Evolutionary conservation across 2,888 invertebrate genomes (phyloP).

Genomic region (Serrognathus titanus): DNA sequence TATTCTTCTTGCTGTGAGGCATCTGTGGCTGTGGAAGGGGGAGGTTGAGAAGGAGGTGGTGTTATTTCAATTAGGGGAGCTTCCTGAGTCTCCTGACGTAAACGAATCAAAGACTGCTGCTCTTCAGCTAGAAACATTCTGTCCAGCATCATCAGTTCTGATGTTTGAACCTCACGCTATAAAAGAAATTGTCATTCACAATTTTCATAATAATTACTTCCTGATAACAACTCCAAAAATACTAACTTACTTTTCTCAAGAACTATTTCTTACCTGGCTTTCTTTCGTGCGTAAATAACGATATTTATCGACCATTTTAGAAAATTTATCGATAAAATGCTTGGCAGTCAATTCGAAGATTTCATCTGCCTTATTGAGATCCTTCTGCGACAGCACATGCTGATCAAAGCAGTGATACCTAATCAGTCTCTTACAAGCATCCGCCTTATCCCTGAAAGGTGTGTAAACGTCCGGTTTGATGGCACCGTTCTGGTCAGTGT

Average conservation of each 20-base stretch:
- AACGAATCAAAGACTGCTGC: conserved; percentile 59
- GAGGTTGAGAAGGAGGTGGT: conserved; percentile 11
- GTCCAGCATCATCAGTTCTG: conserved; percentile 75
- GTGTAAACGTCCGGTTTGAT: conserved; percentile 69
- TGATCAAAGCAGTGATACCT: conserved; percentile 75
- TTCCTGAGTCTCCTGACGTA: conserved; percentile 53
- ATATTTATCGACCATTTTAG: conserved; percentile 70
- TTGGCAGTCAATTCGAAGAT: conserved; percentile 66
- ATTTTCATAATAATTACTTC: neutral
- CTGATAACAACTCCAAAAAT: too few relatives aligned
- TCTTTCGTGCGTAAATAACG: conserved; percentile 70
- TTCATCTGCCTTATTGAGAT: conserved; percentile 65
- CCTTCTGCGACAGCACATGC: conserved; percentile 59
- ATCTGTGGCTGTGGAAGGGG: conserved; percentile 11
- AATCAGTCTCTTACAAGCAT: conserved; percentile 72
- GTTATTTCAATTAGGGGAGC: conserved; percentile 17
- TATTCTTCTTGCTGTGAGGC: conserved; percentile 45
- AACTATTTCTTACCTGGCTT: conserved; percentile 62
- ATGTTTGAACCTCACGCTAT: conserved; percentile 68
- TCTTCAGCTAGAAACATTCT: conserved; percentile 71
- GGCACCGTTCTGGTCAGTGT: conserved; percentile 72
- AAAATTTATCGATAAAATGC: conserved; percentile 67
- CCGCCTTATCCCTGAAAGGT: conserved; percentile 67
- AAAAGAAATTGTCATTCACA: conserved; percentile 28
- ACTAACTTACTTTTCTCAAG: neutral